Base-by-base conservation (phyloP, 2,113 vertebrate species). In the Anhinga anhinga region DNA sequence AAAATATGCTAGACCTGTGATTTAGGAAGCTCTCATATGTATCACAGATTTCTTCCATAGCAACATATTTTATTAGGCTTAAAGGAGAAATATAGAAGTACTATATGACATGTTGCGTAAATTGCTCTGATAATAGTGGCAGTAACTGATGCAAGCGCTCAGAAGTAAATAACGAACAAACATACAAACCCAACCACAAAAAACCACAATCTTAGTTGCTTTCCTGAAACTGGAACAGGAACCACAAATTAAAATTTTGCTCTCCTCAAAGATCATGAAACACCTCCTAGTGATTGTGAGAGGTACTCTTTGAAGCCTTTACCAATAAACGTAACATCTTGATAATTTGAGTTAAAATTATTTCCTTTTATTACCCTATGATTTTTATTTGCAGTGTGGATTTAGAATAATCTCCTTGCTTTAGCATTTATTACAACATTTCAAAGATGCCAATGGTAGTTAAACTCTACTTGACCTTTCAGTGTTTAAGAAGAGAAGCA, bases 391-490 rank as follows among this genome's bases (percentile, higher is more conserved):
- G 50, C 11, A 95, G 79, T 32, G 16, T 1, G 26, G 81, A 91
- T 59, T 97, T 96, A 95, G 95, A 97, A 95, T 92, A 82, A 96
- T 96, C 78, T 89, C 88, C 90, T 79, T 25, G n/a, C 73, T 97
- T 90, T 95, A 88, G 95, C 90, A 97, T 98, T 98, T 97, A 98
- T 97, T 94, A 94, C 38, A 95, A 82, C 83, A 94, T 95, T 97
- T 98, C 92, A 94, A 89, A 94, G 82, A 96, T 95, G 94, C 88
- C 97, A 96, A 82, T 32, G 82, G 93, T 96, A 96, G 95, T 97
- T 98, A 98, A 98, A 98, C 98, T 98, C 96, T 97, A 77, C 58
- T 53, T 98, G 96, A 98, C 95, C 98, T 94, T 88, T 94, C 52
- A 53, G 84, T 95, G 92, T 97, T 97, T 94, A 86, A 92, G 82